A percentile compares a stretch with the other conserved stretches of the same genome.
phyloP scores from a whole-genome alignment of 2,888 invertebrate genomes.

The Aethes cnicana region DNA sequence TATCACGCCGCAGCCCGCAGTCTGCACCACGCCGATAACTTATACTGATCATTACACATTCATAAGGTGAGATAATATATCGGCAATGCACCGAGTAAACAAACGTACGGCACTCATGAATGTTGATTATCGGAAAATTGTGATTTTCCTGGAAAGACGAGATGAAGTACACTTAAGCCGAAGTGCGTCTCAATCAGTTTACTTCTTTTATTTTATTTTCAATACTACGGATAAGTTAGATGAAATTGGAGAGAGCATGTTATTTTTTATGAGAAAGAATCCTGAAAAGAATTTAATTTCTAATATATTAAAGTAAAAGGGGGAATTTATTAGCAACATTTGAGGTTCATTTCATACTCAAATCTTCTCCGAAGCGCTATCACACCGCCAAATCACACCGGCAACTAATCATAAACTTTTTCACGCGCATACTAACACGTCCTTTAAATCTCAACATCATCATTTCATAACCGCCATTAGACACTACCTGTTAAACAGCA shows the following conservation, averaged over 20 bases:
- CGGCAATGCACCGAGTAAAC: background rate
- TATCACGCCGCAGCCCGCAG: background rate
- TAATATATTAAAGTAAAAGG: too few species aligned
- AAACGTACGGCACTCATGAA: background rate
- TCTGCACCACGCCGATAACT: background rate
- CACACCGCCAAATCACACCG: background rate
- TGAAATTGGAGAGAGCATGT: too few species aligned
- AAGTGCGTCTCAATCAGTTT: too few species aligned
- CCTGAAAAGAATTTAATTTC: too few species aligned
- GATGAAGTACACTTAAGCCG: too few species aligned
- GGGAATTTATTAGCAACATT: too few species aligned
- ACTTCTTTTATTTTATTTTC: too few species aligned
- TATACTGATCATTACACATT: background rate
- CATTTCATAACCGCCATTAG: constrained; percentile 38
- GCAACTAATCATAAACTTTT: background rate
- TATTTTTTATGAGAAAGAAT: too few species aligned
- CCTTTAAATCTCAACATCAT: constrained; percentile 19
- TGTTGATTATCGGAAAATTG: background rate
- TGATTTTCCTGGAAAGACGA: background rate
- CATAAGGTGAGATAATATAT: background rate
- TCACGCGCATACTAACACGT: constrained; percentile 6
- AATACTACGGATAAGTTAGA: too few species aligned
- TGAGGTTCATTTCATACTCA: background rate
- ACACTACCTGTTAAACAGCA: constrained; percentile 74
- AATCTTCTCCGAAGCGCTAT: too few species aligned